Conservation (phyloP, 2,797 vertebrate genomes). For the Siniperca obscura region DNA sequence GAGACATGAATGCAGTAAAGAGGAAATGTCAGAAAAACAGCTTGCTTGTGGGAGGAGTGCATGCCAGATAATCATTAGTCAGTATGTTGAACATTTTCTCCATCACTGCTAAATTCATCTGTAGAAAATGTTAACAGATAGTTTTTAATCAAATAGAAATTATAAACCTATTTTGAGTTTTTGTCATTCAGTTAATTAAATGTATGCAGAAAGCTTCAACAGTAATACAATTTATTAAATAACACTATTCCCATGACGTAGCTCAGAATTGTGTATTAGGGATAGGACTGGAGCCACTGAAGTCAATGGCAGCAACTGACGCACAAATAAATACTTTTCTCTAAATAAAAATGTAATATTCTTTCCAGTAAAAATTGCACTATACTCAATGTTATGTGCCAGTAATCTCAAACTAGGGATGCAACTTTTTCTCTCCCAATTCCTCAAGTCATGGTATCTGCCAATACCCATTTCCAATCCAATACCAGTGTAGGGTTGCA, state of each 20-base stretch:
- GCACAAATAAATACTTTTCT: slow-evolving; percentile 52
- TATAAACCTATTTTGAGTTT: background rate
- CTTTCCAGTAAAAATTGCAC: slow-evolving; percentile 1
- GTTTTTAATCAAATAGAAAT: too few relatives aligned
- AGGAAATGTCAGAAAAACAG: slow-evolving; percentile 58
- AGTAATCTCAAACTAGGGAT: background rate
- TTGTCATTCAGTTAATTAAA: slow-evolving; percentile 29
- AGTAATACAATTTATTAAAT: slow-evolving; percentile 11
- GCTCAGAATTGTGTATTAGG: slow-evolving; percentile 30
- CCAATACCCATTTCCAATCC: too few relatives aligned
- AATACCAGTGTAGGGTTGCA: too few relatives aligned
- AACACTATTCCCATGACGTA: slow-evolving; percentile 41
- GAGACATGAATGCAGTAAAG: slow-evolving; percentile 32
- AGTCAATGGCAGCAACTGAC: slow-evolving; percentile 40
- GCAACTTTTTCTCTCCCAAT: background rate
- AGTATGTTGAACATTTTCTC: slow-evolving; percentile 31
- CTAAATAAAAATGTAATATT: slow-evolving; percentile 17
- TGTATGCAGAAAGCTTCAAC: slow-evolving; percentile 4
- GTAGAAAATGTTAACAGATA: background rate
- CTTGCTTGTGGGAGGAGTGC: slow-evolving; percentile 49
- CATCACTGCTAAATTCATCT: background rate
- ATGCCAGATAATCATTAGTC: slow-evolving; percentile 36
- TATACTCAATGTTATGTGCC: background rate
- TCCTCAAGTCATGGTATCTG: too few relatives aligned
- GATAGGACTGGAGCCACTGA: slow-evolving; percentile 33